Base-by-base conservation (phyloP, 1,140 invertebrate species). In the Penaeus japonicus region DNA sequence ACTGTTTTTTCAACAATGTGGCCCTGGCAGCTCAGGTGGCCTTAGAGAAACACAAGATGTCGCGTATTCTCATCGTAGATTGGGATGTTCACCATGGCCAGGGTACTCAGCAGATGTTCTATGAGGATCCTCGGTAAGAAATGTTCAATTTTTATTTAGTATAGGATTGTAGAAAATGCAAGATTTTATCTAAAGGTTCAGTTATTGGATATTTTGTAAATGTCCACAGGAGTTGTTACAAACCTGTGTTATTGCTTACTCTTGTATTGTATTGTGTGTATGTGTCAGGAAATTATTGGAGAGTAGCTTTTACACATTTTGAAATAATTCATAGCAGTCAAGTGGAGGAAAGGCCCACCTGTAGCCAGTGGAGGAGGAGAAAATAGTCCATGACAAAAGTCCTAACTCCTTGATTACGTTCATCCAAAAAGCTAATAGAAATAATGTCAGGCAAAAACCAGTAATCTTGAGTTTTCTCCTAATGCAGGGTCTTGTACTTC, bases 11-110 rank as follows among this genome's bases (percentile, higher is more conserved):
- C 91, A 99, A 99, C 92, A 99, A 99, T 93, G 97, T 98, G 1
- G 98, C 97, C 1, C 93, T 99, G 77, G 97, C 97, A 18, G 97
- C 97, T 27, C 95, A 96, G 91, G 94, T 96, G 92, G 96, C 96
- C 39, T 91, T 99, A 4, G 93, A 95, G 57, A 94, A 94, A 20
- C 91, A 92, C 32, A 92, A 92, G 47, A 54, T 95, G 1, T 92
- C 94, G 81, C 95, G 95, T 91, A 96, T 99, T 90, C 92, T 99
- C 77, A 98, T 99, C 90, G 96, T 99, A 1, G 99, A 99, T 93
- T 99, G 97, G 96, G 99, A 99, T 93, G 96, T 99, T 20, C 98
- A 99, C 93, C 98, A 98, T 92, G 98, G 98, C 0, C 97, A 99
- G 93, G 98, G 96, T 0, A 99, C 97, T 0, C 99, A 99, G 92